Base-by-base conservation (phyloP, 35 echinoderm and acorn worm genomes). In the Diadema setosum region DNA sequence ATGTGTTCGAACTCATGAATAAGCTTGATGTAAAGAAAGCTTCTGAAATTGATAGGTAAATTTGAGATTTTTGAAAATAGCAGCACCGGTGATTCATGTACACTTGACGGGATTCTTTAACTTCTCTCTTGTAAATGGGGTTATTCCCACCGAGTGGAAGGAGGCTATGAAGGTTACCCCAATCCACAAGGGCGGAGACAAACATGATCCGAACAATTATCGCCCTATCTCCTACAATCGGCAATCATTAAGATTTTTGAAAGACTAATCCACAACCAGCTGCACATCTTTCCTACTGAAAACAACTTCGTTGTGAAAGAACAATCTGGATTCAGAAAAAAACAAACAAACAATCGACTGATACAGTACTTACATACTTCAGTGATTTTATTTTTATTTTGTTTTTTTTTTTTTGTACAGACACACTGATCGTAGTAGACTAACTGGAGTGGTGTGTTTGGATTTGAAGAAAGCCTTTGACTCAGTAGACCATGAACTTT, bases 231-330 rank as follows among this genome's bases (percentile, higher is more conserved):
- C 70, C 8, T 46, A 81, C 34, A 24, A 81, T 20, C 86, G 23
- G 58, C 81, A 59, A 35, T 88, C 35, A 81, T 88, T 70, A 81
- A 88, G 70, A 48, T 88, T 8, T 80, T 88, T 58, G 86, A 88
- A 76, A 80, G 70, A 81, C 45, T 49, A 24, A 58, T 88, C 18
- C 70, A 88, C 81, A 37, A 58, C 32, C 86, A 88, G 61, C n/a
- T 81, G 15, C n/a, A 58, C 24, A 56, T 8, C 46, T 39, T 50
- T 43, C 39, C 81, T 52, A 36, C 40, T 80, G 70, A 88, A 20
- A 48, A 81, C 32, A 37, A 34, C 61, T 12, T 88, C 7, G 15
- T 88, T 11, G 67, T 32, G 37, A 57, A 45, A 42, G 16, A 81
- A 37, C 86, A 88, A 26, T 88, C 70, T 34, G 85, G 85, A 9